phyloP scores from a whole-genome alignment of 2,797 vertebrate genomes.

The Cynodonichthys magdalenae region DNA sequence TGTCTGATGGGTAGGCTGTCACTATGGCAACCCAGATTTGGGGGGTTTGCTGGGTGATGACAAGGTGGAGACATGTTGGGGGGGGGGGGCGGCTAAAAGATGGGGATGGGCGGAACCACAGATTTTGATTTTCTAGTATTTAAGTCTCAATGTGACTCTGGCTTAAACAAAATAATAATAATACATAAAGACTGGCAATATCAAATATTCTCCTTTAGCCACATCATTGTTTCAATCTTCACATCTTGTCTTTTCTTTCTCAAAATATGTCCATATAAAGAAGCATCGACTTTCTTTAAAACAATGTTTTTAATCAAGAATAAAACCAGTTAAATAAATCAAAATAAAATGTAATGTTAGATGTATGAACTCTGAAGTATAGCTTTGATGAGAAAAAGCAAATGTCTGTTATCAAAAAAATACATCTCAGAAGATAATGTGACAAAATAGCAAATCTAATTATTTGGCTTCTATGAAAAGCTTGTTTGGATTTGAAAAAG shows the following conservation, averaged over 20 bases:
- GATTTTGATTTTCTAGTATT: slow-evolving; percentile 54
- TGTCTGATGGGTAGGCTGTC: slow-evolving; percentile 65
- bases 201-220: no score
- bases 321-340: background rate
- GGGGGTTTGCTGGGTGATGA: slow-evolving; percentile 76
- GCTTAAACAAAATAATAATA: slow-evolving; percentile 33
- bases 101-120: slow-evolving; percentile 39
- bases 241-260: no score
- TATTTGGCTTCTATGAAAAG: background rate
- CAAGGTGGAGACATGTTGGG: slow-evolving; percentile 73
- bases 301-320: background rate
- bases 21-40: slow-evolving; percentile 77
- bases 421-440: no score
- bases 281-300: background rate
- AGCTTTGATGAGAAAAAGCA: background rate
- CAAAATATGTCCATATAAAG: no score
- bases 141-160: slow-evolving; percentile 32
- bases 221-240: no score
- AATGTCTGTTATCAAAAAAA: background rate
- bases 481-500: background rate
- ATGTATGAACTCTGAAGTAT: background rate
- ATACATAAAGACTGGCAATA: slow-evolving; percentile 8
- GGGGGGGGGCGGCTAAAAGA: slow-evolving; percentile 15
- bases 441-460: no score
- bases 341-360: background rate